Evolutionary conservation across 2,797 vertebrate genomes (phyloP).

Genomic region (Chaetophractus vellerosus): DNA sequence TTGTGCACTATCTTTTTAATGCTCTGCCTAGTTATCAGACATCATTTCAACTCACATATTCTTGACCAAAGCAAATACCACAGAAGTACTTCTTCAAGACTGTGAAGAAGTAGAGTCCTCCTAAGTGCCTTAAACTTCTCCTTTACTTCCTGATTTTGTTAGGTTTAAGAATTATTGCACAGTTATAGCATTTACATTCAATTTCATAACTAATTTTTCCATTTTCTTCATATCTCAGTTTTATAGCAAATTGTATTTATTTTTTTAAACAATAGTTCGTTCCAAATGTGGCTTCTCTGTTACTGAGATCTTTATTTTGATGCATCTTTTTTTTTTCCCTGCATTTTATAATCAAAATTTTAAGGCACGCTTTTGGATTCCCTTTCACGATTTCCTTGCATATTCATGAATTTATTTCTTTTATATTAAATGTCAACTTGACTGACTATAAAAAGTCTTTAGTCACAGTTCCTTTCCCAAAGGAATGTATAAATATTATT

Average conservation of each 20-base stretch:
- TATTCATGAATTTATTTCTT: conserved; percentile 74
- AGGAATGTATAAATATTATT: conserved; percentile 53
- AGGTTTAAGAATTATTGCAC: not conserved
- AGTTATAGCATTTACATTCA: not conserved
- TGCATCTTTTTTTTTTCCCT: not conserved
- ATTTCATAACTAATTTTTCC: conserved; percentile 8
- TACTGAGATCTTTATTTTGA: conserved; percentile 67
- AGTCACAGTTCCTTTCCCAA: conserved; percentile 60
- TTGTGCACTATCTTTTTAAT: not conserved
- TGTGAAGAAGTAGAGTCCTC: not conserved
- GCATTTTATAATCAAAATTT: conserved; percentile 29
- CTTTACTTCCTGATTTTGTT: not conserved
- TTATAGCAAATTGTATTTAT: not conserved
- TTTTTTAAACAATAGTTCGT: not conserved
- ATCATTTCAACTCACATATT: not conserved
- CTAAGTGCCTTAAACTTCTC: not conserved
- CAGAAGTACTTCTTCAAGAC: not conserved
- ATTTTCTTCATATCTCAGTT: conserved; percentile 24
- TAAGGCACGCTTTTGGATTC: conserved; percentile 48
- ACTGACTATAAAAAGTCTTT: conserved; percentile 67
- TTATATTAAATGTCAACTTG: conserved; percentile 72
- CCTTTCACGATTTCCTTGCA: conserved; percentile 59
- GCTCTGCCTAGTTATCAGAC: not conserved
- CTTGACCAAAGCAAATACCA: not conserved
- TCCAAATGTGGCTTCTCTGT: not conserved